phyloP scores from a whole-genome alignment of 2,797 vertebrate genomes.

The Trachurus trachurus region DNA sequence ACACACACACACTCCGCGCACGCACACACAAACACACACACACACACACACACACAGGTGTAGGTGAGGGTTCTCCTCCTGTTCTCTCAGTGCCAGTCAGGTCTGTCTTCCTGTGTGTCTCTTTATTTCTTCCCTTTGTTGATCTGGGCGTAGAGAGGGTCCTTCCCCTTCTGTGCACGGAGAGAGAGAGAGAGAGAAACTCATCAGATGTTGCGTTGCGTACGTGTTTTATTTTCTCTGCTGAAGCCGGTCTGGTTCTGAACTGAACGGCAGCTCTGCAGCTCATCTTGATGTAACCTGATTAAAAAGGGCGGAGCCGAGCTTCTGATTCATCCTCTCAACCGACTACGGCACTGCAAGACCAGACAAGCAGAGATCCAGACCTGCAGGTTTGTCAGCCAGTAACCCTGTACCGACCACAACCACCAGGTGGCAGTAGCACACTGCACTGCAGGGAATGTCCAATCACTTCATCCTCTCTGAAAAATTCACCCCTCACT shows the following conservation, averaged over 20 bases:
- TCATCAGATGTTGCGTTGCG: slow-evolving; percentile 1
- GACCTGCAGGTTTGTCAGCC: neutral
- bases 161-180: slow-evolving; percentile 88
- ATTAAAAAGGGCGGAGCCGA: slow-evolving; percentile 32
- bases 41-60: slow-evolving; percentile 50
- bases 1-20: slow-evolving; percentile 40
- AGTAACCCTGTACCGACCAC: slow-evolving; percentile 1
- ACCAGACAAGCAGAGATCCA: slow-evolving; percentile 14
- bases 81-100: slow-evolving; percentile 82
- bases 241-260: neutral
- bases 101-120: slow-evolving; percentile 82
- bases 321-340: slow-evolving; percentile 37
- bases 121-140: slow-evolving; percentile 95
- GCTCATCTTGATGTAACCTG: slow-evolving; percentile 7
- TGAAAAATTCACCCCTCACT: slow-evolving; percentile 13
- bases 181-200: slow-evolving; percentile 33
- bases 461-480: neutral
- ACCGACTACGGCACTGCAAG: slow-evolving; percentile 24
- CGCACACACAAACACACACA: slow-evolving; percentile 37
- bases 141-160: slow-evolving; percentile 97
- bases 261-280: neutral
- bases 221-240: neutral
- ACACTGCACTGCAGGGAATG: slow-evolving; percentile 2
- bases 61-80: slow-evolving; percentile 75
- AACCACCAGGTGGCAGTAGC: slow-evolving; percentile 83